Evolutionary conservation across 64 coral and sea anemone species (phyloP).

Genomic region (Stichodactyla mertensii): DNA sequence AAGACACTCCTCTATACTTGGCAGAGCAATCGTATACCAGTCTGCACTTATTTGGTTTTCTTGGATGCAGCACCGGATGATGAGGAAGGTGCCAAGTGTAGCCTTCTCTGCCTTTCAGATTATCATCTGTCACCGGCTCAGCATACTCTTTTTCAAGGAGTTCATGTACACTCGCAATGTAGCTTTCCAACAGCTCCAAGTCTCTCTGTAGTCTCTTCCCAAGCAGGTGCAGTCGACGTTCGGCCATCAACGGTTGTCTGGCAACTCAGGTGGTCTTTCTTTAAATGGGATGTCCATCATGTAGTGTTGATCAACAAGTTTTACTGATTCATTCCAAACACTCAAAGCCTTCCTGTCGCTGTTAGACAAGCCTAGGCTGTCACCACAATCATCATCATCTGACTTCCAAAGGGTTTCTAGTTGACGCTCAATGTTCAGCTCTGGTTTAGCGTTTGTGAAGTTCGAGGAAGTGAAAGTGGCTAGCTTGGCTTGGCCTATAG

Average conservation of each 20-base stretch:
- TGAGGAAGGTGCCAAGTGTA: conserved; percentile 54
- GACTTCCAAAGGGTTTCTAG: too few relatives aligned
- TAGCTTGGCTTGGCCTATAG: not conserved
- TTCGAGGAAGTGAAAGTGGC: not conserved
- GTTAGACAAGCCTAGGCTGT: too few relatives aligned
- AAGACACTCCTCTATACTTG: conserved; percentile 19
- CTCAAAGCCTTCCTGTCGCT: conserved; percentile 31
- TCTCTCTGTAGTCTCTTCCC: conserved; percentile 32
- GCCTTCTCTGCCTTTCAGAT: conserved; percentile 6
- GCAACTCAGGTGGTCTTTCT: conserved; percentile 33
- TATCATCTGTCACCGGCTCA: conserved; percentile 3
- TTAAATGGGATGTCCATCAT: conserved; percentile 54
- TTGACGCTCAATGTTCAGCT: too few relatives aligned
- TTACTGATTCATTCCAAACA: conserved; percentile 41
- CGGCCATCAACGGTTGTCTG: conserved; percentile 47
- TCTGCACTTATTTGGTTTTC: conserved; percentile 38
- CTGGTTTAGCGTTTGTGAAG: too few relatives aligned
- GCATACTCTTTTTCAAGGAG: conserved; percentile 25
- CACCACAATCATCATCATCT: too few relatives aligned
- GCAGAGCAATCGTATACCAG: conserved; percentile 39
- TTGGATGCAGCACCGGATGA: conserved; percentile 33
- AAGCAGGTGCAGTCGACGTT: conserved; percentile 34
- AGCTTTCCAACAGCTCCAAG: not conserved
- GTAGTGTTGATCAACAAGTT: conserved; percentile 45
- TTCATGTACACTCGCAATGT: not conserved